Percentiles rank a stretch among this genome's conserved stretches.
Evolutionary conservation across 2,113 vertebrate genomes (phyloP).

Genomic region (Petromus typicus): DNA sequence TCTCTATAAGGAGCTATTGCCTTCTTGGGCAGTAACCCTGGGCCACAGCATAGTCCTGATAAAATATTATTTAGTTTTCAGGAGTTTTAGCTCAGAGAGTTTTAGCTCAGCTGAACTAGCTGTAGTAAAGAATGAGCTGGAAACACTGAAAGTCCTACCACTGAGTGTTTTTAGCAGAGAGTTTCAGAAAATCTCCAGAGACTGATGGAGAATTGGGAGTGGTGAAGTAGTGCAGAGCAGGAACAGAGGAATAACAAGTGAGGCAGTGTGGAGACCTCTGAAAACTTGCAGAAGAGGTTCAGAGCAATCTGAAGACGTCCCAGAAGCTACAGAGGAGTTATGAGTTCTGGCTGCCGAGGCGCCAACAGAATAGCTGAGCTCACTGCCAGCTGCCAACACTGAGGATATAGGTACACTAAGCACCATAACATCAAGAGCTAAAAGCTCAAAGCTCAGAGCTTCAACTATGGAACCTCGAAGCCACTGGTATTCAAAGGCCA

Average conservation of each 20-base stretch:
- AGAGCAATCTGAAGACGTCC: not conserved
- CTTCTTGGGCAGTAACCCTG: not conserved
- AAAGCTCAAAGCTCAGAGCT: not conserved
- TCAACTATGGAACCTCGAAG: not conserved
- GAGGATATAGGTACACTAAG: too few relatives aligned
- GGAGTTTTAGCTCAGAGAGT: not conserved
- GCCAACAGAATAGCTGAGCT: not conserved
- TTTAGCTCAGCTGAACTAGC: not conserved
- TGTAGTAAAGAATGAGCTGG: not conserved
- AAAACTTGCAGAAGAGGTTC: not conserved
- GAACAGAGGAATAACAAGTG: not conserved
- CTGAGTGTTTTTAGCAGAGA: not conserved
- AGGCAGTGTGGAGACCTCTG: not conserved
- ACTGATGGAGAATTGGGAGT: not conserved
- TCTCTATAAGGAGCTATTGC: not conserved
- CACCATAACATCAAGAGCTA: not conserved
- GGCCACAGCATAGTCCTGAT: too few relatives aligned
- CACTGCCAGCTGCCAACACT: not conserved
- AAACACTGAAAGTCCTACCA: not conserved
- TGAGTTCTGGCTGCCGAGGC: not conserved
- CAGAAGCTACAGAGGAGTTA: not conserved
- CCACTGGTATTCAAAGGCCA: not conserved
- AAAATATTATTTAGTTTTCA: not conserved
- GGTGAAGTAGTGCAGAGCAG: too few relatives aligned
- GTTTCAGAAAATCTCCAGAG: not conserved